These are phyloP conservation scores for Cyclophora albipunctata DNA, from an alignment of 2,888 invertebrate genomes.

Conservation along the genomic window DNA sequence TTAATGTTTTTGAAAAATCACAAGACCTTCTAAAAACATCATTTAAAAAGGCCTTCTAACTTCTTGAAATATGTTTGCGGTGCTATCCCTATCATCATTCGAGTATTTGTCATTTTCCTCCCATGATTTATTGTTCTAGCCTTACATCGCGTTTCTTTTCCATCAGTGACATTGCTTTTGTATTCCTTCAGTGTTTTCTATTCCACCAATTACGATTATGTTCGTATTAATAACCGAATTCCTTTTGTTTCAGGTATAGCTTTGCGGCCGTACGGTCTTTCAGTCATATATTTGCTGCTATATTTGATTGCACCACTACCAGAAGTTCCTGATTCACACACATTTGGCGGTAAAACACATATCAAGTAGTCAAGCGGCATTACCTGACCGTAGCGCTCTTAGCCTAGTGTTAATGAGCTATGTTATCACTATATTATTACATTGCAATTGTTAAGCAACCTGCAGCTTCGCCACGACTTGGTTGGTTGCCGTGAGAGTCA, in stretches of 20 bases:
- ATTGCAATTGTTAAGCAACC: too few relatives aligned
- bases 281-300: constrained; percentile 85
- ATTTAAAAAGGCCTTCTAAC: too few relatives aligned
- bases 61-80: too few relatives aligned
- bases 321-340: constrained; percentile 80
- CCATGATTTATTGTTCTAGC: constrained; percentile 47
- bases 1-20: too few relatives aligned
- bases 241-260: constrained; percentile 80
- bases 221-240: background rate
- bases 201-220: background rate
- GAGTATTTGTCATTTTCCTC: background rate
- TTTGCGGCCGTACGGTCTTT: constrained; percentile 87
- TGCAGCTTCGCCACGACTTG: too few relatives aligned
- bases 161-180: constrained; percentile 23
- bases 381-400: too few relatives aligned
- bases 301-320: constrained; percentile 85
- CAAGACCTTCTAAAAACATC: too few relatives aligned
- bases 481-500: too few relatives aligned
- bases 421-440: too few relatives aligned
- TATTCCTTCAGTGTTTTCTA: constrained; percentile 18
- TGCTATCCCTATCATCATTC: too few relatives aligned
- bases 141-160: constrained; percentile 30
- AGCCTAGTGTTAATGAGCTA: too few relatives aligned
- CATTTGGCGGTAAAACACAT: constrained; percentile 74
- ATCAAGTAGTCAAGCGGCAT: too few relatives aligned